Evolutionary conservation across 2,888 invertebrate genomes (phyloP), one percentile per base, ranked within the genome.

Genomic region (Dryobotodes eremita): DNA sequence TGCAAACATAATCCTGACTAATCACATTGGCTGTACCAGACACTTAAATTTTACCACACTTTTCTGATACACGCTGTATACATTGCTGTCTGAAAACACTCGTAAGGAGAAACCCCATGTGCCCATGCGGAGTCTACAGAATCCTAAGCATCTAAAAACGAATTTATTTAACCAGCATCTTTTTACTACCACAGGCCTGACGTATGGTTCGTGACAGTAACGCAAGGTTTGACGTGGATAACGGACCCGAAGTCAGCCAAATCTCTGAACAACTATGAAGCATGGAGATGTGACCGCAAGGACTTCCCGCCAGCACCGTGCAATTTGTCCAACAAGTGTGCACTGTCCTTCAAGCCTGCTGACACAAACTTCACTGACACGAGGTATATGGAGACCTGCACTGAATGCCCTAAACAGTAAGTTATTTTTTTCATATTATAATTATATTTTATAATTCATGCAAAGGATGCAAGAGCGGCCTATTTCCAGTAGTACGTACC

Each of bases 141-240:
- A 42, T 42, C 26, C 0, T 36, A 55, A 55, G 5, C 50, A 36
- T 36, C 13, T 36, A 42, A 53, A 26, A 11, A 48, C 10, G 5
- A 23, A 48, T 42, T 17, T 36, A 72, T 17, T 42, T 6, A 48
- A 77, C 13, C 13, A 42, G 57, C 1, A 42, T 57, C 1, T 26
- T 77, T 77, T 53, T 4, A 5, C 5, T 10, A 42, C 36, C 95
- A 61, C 95, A 99, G 99, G 87, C 97, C 98, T 73, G 99, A 99
- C 93, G 98, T 99, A 15, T 98, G 98, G 97, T 98, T 98, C 91
- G 98, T 99, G 53, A 99, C 99, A 7, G 97, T 98, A 53, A 99
- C 99, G 0, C 99, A 99, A 97, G 98, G 98, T n/a, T 95, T 99
- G 79, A 98, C 98, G 62, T 99, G 99, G 98, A 98, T 99, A 94